Base-by-base conservation (phyloP, 1,140 invertebrate species). In the Papilio aristodemus region DNA sequence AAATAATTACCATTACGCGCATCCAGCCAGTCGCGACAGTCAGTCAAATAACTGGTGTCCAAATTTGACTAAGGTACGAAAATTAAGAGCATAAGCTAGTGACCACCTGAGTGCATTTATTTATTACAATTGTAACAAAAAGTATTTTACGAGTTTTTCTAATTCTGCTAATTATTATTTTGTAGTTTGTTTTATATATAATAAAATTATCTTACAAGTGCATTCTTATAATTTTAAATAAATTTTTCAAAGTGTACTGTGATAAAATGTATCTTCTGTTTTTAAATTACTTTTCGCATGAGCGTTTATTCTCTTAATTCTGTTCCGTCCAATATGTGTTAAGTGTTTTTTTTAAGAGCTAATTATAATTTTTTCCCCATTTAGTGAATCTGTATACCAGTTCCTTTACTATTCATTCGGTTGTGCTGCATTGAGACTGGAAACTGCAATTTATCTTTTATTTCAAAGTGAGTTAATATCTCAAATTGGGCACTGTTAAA, bases 31-130 rank as follows among this genome's bases (percentile, higher is more conserved):
- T 81, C 84, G 87, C 70, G 84, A 81, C 78, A 76, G 76, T 79
- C 75, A 84, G 54, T 82, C 81, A 77, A 86, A 83, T 83, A 88
- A 73, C 70, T 91, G 89, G 89, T 90, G 87, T 81, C 87, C 87
- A 74, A 91, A 90, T 79, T 75, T 81, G 36, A 85, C 74, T 72
- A 89, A 89, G 87, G 87, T 89, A 89, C 81, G 79, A 74, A 71
- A 72, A 64, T 73, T 73, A 69, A 62, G 64, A 39, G 46, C 27
- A 67, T 43, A 37, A 64, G 41, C 17, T 37, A 66, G 19, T 43
- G 54, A 68, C 43, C 27, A 64, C 68, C 10, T 32, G 37, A 62
- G 25, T 66, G 63, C 63, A 66, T 46, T 17, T 43, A 41, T 9
- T 62, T 3, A 22, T 10, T 54, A 19, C 46, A 54, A 19, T 54